A percentile compares a stretch with the other conserved stretches of the same genome.
Conservation (phyloP, 2,888 invertebrate genomes). For the Troides helena region DNA sequence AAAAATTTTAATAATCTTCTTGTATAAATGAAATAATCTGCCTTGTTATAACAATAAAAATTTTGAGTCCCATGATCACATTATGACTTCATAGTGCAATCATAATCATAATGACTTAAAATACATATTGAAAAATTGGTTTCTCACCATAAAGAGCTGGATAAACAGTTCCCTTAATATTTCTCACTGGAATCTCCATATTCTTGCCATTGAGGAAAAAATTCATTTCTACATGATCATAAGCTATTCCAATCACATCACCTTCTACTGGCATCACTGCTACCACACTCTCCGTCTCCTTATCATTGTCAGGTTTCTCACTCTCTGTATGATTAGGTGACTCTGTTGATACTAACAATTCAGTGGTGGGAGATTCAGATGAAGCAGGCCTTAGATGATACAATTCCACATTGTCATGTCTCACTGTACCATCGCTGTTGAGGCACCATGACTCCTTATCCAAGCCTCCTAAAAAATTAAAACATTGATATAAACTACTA, state of each 20-base stretch:
- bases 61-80: too few relatives aligned
- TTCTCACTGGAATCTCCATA: conserved; percentile 90
- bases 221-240: conserved; percentile 97
- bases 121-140: neutral
- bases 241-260: conserved; percentile 95
- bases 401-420: conserved; percentile 90
- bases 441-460: conserved; percentile 96
- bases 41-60: too few relatives aligned
- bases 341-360: conserved; percentile 64
- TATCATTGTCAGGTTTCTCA: conserved; percentile 58
- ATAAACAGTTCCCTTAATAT: conserved; percentile 93
- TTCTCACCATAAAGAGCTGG: conserved; percentile 94
- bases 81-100: too few relatives aligned
- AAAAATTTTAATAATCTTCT: too few relatives aligned
- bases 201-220: conserved; percentile 96
- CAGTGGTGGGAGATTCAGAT: conserved; percentile 67
- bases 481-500: neutral
- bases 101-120: neutral
- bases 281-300: conserved; percentile 38
- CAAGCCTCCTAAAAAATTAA: conserved; percentile 82
- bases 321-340: conserved; percentile 58
- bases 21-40: too few relatives aligned
- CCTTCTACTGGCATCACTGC: conserved; percentile 90
- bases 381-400: conserved; percentile 81
- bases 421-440: conserved; percentile 92